Base-by-base conservation (phyloP, 1,140 invertebrate species). In the Solenopsis fugax region DNA sequence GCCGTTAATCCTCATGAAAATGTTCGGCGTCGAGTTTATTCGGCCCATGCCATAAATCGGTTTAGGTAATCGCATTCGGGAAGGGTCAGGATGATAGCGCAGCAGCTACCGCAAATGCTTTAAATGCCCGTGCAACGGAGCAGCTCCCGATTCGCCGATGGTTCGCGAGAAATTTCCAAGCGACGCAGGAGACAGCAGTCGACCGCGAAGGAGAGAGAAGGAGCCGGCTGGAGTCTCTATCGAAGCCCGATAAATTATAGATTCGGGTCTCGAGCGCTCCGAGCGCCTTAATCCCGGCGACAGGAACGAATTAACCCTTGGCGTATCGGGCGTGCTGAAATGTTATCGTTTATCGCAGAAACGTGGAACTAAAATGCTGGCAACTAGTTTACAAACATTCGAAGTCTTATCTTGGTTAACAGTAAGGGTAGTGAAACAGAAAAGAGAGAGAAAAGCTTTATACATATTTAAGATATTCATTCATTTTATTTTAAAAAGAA, bases 11-110 rank as follows among this genome's bases (percentile, higher is more conserved):
- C 75, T 80, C 2, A 48, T 77, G 85, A 86, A 86, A 86, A 80
- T 86, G 75, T 87, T 87, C 77, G 48, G 62, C 71, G 62, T 87
- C 69, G 75, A 80, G 67, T 87, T 73, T 81, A 87, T 84, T 86
- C 65, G 81, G 50, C 64, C 54, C 62, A 24, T 64, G 71, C 77
- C 50, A 84, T 89, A 89, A 89, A 89, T 89, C 87, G 87, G 56
- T 82, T 69, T 69, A 84, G 69, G 77, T 89, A 89, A 87, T 81
- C 85, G 78, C 78, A 69, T 86, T 65, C 77, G 64, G 41, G 48
- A 41, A 18, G 71, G 69, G 60, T 77, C 45, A 77, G 67, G 69
- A 60, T 48, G 80, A 82, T 73, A 84, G 80, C 69, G 67, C 54
- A 48, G 80, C 69, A 73, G 69, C 69, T 60, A 86, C 76, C 77